Evolutionary conservation across 2,113 vertebrate genomes (phyloP), one percentile per base, ranked within the genome.

Genomic region (Onychostoma macrolepis): DNA sequence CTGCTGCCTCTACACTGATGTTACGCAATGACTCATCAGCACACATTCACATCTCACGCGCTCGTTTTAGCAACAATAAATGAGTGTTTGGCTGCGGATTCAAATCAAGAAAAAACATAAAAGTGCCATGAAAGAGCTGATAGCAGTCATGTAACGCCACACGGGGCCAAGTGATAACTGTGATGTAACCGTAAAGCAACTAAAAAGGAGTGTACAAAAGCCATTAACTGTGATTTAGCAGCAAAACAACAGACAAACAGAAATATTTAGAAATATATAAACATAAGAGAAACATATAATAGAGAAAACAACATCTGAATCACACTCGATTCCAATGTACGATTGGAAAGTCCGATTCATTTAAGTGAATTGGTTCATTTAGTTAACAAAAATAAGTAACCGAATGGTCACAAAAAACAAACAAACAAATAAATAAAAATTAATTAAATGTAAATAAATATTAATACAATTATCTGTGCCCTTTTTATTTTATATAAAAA

Each of bases 1-100:
- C 24, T 28, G 58, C 72, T 36, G 75, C 76, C 61, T 61, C 84
- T 65, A 71, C 65, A 83, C 87, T 71, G 76, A 50, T 80, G 41
- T 86, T 83, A 86, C 50, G 2, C 63, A 48, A 56, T 80, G 79
- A 80, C 61, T 89, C 85, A 83, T 71, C 74, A 41, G 65, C 28
- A 74, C 87, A 78, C 84, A 80, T 69, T 78, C 33, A 75, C 8
- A 74, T 72, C 33, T 58, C 76, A 33, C 33, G 11, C 33, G 10
- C 38, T 56, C 24, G 0, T 24, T 48, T 78, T 53, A 67, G 50
- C 71, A 78, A 41, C 38, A 50, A 50, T 69, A 86, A 58, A 80
- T 45, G 43, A 78, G 33, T 15, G 74, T 36, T 77, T 30, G 72
- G 48, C 41, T 48, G 30, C 61, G 43, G 43, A 76, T 24, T 58